Evolutionary conservation across 1,140 invertebrate genomes (phyloP), one percentile per base, ranked within the genome.

Genomic region (Bombus affinis): DNA sequence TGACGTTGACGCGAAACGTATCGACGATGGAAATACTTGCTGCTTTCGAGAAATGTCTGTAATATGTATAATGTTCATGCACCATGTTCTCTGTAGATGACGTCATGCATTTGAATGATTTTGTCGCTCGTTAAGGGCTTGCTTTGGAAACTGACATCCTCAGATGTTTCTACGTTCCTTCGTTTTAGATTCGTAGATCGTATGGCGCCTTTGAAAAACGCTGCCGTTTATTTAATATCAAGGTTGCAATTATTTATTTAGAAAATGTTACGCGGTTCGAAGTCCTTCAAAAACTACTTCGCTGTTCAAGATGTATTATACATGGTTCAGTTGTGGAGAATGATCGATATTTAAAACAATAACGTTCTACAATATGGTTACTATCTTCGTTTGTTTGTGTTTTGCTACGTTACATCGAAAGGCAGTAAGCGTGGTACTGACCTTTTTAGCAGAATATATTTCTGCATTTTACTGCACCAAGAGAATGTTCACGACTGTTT

Each of bases 1-100:
- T 42, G 75, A 78, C 75, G 59, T 66, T 65, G 53, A 81, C 37
- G 65, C 44, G 65, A 57, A 28, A 37, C 66, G 65, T 80, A 78
- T 78, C n/a, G 59, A 65, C 75, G 37, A 65, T 65, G 75, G 37
- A 65, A 65, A 65, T 65, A 8, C 37, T 44, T 32, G 28, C 57
- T 77, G 57, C 57, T 25, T 77, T 42, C 42, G 15, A 65, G 57
- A 32, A 32, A 66, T 15, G 6, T 66, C 15, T 18, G n/a, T 66
- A 66, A 66, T 66, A 22, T 18, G 18, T 53, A 22, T 53, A 53
- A 53, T 18, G 47, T 53, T 22, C 13, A 9, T 22, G 62, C 62
- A 32, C 62, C 28, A 15, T 15, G 74, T 59, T 28, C 6, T 12
- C 2, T 18, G 12, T 59, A 39, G 35, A 18, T 15, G n/a, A 9